These are phyloP conservation scores for Lophura nycthemera DNA, from an alignment of 2,113 vertebrate species.

Conservation along the genomic window DNA sequence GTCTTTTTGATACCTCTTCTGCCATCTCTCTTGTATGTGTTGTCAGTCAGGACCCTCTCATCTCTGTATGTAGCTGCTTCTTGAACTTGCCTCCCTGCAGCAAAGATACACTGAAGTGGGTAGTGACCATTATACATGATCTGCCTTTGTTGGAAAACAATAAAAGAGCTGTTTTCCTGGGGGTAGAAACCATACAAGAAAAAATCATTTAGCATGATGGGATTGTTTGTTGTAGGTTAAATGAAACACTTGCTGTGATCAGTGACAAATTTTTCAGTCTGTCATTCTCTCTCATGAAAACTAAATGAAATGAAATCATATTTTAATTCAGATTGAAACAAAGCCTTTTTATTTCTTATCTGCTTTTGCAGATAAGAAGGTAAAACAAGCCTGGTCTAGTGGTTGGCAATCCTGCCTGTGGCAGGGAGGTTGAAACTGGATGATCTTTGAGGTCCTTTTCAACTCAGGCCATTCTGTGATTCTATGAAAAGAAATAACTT, in stretches of 20 bases:
- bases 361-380: neutral
- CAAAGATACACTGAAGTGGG: neutral
- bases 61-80: neutral
- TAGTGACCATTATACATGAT: neutral
- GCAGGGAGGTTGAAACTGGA: too few species aligned
- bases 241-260: neutral
- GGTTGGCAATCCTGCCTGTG: too few species aligned
- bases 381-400: neutral
- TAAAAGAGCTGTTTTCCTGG: neutral
- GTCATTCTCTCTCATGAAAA: neutral
- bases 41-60: neutral
- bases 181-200: neutral
- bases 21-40: neutral
- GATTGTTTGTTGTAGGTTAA: neutral
- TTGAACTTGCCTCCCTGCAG: neutral
- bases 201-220: neutral
- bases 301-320: rapidly evolving
- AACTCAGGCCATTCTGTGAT: too few species aligned
- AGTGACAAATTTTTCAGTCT: neutral
- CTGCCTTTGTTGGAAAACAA: neutral
- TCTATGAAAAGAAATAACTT: neutral
- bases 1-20: neutral
- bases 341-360: neutral
- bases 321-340: neutral
- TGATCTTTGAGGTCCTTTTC: too few species aligned